phyloP scores from a whole-genome alignment of 2,888 invertebrate genomes.

The Nematopogon swammerdamellus region DNA sequence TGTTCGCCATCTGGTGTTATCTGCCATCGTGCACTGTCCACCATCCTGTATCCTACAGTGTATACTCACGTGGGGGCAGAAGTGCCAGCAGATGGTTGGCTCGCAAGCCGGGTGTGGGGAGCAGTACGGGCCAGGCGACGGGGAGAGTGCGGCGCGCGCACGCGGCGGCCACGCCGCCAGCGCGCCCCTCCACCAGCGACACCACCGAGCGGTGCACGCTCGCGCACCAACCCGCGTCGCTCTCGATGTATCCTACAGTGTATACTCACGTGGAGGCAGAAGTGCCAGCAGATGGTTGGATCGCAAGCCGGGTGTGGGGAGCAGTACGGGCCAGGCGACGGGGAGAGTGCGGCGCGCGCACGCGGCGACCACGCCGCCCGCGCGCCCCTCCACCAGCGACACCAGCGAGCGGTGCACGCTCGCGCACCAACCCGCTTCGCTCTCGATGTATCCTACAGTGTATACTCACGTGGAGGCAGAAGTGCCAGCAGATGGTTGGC shows the following conservation, averaged over 20 bases:
- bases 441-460: no score
- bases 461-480: no score
- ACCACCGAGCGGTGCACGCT: conserved; percentile 36
- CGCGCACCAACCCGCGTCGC: conserved; percentile 26
- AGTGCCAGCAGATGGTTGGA: conserved; percentile 84
- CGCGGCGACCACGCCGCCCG: conserved; percentile 30
- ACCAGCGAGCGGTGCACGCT: conserved; percentile 36
- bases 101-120: conserved; percentile 90
- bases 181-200: conserved; percentile 49
- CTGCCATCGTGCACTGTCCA: no score
- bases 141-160: conserved; percentile 63
- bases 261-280: conserved; percentile 53
- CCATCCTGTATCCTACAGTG: no score
- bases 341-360: conserved; percentile 64
- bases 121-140: conserved; percentile 82
- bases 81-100: conserved; percentile 84
- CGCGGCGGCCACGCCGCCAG: conserved; percentile 30
- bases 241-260: no score
- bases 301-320: conserved; percentile 90
- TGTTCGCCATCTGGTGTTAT: no score
- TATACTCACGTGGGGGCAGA: no score
- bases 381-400: conserved; percentile 49
- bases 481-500: conserved; percentile 84
- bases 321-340: conserved; percentile 82
- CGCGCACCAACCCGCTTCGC: conserved; percentile 26